Evolutionary conservation across 2,888 invertebrate species (phyloP).

Genomic region (Phyllotreta striolata): DNA sequence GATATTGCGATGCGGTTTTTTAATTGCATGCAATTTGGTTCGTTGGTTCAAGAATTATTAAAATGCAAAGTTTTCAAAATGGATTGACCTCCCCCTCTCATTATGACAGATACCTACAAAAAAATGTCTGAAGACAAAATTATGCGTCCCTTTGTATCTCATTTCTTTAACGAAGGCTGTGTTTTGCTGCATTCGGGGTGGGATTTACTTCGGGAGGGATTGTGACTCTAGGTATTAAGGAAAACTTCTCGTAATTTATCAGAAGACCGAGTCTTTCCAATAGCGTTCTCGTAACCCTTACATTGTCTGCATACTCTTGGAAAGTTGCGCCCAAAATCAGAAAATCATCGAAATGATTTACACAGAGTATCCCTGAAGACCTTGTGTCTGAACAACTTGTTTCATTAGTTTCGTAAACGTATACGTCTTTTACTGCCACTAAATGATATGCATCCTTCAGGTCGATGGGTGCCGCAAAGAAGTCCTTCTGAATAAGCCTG

Average conservation of each 20-base stretch:
- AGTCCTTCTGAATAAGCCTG: conserved; percentile 35
- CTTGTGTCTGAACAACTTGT: conserved; percentile 37
- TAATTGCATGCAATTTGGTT: too few relatives aligned
- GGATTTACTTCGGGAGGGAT: too few relatives aligned
- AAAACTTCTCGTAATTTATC: conserved; percentile 27
- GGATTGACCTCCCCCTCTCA: too few relatives aligned
- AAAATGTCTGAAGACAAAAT: too few relatives aligned
- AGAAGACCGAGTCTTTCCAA: conserved; percentile 30
- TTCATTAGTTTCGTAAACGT: conserved; percentile 48
- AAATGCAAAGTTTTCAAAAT: too few relatives aligned
- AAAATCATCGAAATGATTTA: conserved; percentile 41
- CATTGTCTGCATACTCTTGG: conserved; percentile 24
- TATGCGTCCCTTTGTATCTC: too few relatives aligned
- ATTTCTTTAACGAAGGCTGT: too few relatives aligned
- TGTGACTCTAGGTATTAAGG: conserved; percentile 13
- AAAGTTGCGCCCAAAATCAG: conserved; percentile 30
- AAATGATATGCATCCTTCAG: conserved; percentile 43
- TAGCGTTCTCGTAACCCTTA: conserved; percentile 9
- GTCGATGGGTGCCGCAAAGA: conserved; percentile 34
- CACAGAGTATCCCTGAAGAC: conserved; percentile 33
- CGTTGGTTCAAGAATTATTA: too few relatives aligned
- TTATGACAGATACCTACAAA: too few relatives aligned
- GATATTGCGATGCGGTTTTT: too few relatives aligned
- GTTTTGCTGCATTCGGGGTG: too few relatives aligned
- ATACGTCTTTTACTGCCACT: conserved; percentile 40